Evolutionary conservation across 2,113 vertebrate species (phyloP).

Genomic region (Bufo gargarizans): DNA sequence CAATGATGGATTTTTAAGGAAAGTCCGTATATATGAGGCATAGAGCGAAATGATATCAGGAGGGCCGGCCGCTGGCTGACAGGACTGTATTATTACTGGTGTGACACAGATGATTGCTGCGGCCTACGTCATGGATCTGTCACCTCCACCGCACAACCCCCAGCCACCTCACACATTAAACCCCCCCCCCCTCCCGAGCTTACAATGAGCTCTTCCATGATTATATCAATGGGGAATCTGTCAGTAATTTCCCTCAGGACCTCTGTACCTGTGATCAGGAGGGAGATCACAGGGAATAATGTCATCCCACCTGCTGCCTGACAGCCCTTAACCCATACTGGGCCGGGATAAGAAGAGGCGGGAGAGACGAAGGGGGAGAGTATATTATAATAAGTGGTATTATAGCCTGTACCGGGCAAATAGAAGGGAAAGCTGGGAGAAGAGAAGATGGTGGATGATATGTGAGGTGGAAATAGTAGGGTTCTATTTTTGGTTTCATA

Average conservation of each 20-base stretch:
- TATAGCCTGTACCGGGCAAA: neutral
- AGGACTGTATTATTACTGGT: neutral
- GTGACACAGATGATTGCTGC: neutral
- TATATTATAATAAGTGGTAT: neutral
- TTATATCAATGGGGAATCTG: conserved; percentile 21
- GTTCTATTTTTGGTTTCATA: too few relatives aligned
- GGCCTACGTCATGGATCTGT: neutral
- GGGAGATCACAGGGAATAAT: conserved; percentile 49
- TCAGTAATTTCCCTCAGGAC: conserved; percentile 30
- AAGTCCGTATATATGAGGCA: too few relatives aligned
- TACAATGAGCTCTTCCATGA: conserved; percentile 17
- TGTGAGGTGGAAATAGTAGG: neutral
- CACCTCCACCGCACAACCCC: neutral
- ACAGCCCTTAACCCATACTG: conserved; percentile 11
- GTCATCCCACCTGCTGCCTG: conserved; percentile 14
- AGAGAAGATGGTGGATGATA: neutral
- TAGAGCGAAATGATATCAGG: neutral
- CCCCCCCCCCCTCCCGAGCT: neutral
- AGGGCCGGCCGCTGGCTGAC: neutral
- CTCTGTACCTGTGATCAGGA: conserved; percentile 36
- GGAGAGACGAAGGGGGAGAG: neutral
- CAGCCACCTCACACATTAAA: neutral
- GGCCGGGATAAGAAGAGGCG: neutral
- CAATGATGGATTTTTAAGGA: too few relatives aligned
- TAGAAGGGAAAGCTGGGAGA: neutral